Evolutionary conservation across 2,113 vertebrate species (phyloP).

Genomic region (Percopsis transmontana): DNA sequence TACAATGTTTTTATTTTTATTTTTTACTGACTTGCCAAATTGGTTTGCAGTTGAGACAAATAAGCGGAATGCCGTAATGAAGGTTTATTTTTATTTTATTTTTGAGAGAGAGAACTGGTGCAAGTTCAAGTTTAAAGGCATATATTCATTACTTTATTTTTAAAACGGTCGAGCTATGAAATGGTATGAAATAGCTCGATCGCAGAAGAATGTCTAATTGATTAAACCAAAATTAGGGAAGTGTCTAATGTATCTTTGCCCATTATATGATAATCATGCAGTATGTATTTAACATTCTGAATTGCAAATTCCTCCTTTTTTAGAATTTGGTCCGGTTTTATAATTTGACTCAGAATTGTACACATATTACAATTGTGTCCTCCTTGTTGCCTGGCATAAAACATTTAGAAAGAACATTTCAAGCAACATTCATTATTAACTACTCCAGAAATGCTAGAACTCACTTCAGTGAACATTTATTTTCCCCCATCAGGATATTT

Average conservation of each 20-base stretch:
- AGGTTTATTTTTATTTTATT: slow-evolving; percentile 27
- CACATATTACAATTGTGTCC: slow-evolving; percentile 54
- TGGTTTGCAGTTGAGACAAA: slow-evolving; percentile 58
- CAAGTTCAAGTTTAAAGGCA: slow-evolving; percentile 41
- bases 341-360: slow-evolving; percentile 41
- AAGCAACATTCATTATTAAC: slow-evolving; percentile 64
- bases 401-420: slow-evolving; percentile 69
- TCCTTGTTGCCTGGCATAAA: slow-evolving; percentile 59
- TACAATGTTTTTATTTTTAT: slow-evolving; percentile 32
- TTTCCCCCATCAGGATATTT: slow-evolving; percentile 57
- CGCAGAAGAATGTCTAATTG: slow-evolving; percentile 34
- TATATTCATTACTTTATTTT: slow-evolving; percentile 42
- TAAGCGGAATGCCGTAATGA: slow-evolving; percentile 36
- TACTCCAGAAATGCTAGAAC: slow-evolving; percentile 63
- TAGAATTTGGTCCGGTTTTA: slow-evolving; percentile 26
- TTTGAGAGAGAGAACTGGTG: slow-evolving; percentile 5
- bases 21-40: slow-evolving; percentile 71
- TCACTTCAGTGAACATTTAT: slow-evolving; percentile 66
- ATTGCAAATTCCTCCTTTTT: slow-evolving; percentile 31
- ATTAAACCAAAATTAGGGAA: slow-evolving; percentile 36
- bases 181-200: slow-evolving; percentile 45
- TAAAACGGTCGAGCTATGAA: slow-evolving; percentile 37
- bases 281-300: slow-evolving; percentile 24
- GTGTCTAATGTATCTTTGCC: slow-evolving; percentile 29
- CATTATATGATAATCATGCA: slow-evolving; percentile 28